Conservation (phyloP, 2,113 vertebrate genomes). For the Phalacrocorax aristotelis region DNA sequence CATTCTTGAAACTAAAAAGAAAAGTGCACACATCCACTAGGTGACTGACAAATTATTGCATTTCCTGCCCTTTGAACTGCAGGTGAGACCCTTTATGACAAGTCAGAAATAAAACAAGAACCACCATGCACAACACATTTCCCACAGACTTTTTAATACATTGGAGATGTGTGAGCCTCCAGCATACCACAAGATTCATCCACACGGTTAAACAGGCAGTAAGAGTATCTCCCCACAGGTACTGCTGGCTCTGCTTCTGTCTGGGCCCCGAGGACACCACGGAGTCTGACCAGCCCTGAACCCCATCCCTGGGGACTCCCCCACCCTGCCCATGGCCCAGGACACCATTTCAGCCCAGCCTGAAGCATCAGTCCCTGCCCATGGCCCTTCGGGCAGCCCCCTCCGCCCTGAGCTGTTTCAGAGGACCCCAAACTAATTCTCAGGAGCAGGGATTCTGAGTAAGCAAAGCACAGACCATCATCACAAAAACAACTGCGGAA, state of each 20-base stretch:
- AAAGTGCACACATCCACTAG: not conserved
- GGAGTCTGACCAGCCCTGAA: not conserved
- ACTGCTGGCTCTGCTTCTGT: not conserved
- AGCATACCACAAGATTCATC: fast-evolving
- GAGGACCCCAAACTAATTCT: not conserved
- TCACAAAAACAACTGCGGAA: not conserved
- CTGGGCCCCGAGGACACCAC: not conserved
- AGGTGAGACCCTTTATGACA: not conserved
- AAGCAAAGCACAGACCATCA: not conserved
- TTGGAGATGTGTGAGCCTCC: fast-evolving
- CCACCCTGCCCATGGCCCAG: not conserved
- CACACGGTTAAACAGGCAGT: not conserved
- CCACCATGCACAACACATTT: fast-evolving
- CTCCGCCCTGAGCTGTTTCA: not conserved
- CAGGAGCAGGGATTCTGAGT: not conserved
- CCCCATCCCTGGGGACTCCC: not conserved
- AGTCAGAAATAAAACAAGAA: not conserved
- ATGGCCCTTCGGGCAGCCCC: not conserved
- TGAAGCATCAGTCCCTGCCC: not conserved
- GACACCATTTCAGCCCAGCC: not conserved
- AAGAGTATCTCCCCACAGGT: not conserved
- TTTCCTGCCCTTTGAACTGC: not conserved
- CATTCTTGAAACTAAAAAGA: not conserved
- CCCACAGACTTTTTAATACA: not conserved
- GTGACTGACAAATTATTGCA: not conserved